Evolutionary conservation across 2,888 invertebrate species (phyloP).

Genomic region (Euclidia mi): DNA sequence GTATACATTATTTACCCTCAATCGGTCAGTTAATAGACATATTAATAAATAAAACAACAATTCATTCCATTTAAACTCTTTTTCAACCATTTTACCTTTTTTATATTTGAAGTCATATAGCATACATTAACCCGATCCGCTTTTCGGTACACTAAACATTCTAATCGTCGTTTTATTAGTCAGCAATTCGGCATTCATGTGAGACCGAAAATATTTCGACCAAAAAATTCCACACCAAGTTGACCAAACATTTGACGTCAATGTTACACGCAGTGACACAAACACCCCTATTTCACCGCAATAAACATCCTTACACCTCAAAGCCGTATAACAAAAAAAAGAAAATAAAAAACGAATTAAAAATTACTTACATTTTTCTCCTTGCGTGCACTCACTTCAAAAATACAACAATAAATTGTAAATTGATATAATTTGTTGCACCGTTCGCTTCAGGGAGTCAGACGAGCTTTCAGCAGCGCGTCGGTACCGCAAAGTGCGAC

Average conservation of each 20-base stretch:
- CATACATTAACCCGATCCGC: no score
- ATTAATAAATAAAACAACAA: no score
- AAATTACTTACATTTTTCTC: constrained; percentile 19
- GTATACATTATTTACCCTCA: no score
- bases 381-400: constrained; percentile 34
- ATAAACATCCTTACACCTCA: neutral
- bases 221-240: no score
- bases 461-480: constrained; percentile 66
- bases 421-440: constrained; percentile 34
- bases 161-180: no score
- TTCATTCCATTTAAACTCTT: no score
- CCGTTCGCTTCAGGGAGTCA: constrained; percentile 52
- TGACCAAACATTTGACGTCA: neutral
- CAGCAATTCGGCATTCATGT: no score
- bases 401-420: constrained; percentile 16
- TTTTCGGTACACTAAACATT: no score
- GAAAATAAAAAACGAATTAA: neutral
- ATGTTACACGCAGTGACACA: neutral
- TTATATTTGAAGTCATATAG: no score
- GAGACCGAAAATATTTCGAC: no score
- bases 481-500: constrained; percentile 82
- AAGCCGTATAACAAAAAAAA: neutral
- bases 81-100: no score
- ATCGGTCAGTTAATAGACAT: no score
- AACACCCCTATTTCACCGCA: neutral